Base-by-base conservation (phyloP, 1,140 invertebrate species). In the Aphis craccivora region DNA sequence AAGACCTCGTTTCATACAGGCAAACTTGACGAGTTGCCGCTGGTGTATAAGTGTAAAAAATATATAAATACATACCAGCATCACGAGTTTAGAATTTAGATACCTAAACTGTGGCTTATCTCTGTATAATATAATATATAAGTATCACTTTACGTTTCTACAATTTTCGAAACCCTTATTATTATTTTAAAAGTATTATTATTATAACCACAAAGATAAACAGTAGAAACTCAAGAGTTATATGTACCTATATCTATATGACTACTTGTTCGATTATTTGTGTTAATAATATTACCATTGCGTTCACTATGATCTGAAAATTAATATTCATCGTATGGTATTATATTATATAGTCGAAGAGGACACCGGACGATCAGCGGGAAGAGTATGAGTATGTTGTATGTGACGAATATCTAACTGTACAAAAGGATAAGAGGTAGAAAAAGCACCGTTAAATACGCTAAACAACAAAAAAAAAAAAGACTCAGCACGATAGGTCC, bases 401-500 rank as follows among this genome's bases (percentile, higher is more conserved):
- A 53, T 89, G 48, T n/a, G 48, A 51, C 22, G 87, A n/a, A 89
- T 51, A 8, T 53, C 45, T 89, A 89, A 89, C 87, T 53, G 87
- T 89, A 88, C 84, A 45, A 51, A 88, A 9, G 48, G n/a, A 51
- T 48, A 53, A 89, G 86, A n/a, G 25, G 43, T 87, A n/a, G 43
- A 88, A 89, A 86, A 89, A 89, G 45, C 87, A 89, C 87, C 87
- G 87, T 89, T 89, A 89, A 89, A 89, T 53, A 53, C 45, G 48
- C 23, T 51, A 23, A 53, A 89, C 30, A 89, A 89, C 45, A 53
- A 53, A 53, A 53, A 22, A 45, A 45, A 45, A 89, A 89, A 45
- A 87, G 14, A 76, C 60, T 76, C 60, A 5, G 60, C 14, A 76
- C 60, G 60, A 76, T 87, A n/a, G 43, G 86, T 87, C 86, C 86